These are phyloP conservation scores for Rostratula benghalensis DNA, from an alignment of 2,113 vertebrate genomes.

Conservation along the genomic window DNA sequence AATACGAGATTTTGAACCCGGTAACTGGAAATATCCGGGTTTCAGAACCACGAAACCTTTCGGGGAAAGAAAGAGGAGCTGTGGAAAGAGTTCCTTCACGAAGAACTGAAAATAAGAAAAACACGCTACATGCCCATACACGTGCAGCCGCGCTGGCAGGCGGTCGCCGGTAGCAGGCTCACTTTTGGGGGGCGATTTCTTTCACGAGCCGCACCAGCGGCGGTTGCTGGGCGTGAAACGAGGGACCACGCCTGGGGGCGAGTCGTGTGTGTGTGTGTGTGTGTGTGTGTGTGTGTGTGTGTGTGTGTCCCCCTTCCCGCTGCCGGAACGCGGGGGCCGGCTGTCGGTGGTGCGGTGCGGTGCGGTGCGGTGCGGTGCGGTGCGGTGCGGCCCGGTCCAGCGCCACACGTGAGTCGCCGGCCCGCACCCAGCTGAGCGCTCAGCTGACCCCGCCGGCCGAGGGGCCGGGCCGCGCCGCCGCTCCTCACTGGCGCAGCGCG, in stretches of 20 bases:
- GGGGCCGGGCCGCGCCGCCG: conserved; percentile 39
- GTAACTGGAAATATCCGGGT: neutral
- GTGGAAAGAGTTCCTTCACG: neutral
- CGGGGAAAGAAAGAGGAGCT: neutral
- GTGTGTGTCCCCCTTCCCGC: neutral
- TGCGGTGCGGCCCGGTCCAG: too few relatives aligned
- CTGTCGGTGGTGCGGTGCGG: too few relatives aligned
- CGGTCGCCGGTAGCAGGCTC: too few relatives aligned
- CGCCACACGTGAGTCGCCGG: neutral
- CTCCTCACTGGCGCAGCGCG: neutral
- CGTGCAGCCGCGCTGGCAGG: neutral
- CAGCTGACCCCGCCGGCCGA: neutral
- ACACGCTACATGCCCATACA: too few relatives aligned
- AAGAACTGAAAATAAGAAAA: neutral
- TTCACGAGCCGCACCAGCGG: too few relatives aligned
- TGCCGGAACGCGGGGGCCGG: neutral
- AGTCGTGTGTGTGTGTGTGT: too few relatives aligned
- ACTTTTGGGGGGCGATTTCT: neutral
- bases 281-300: too few relatives aligned
- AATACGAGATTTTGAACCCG: neutral
- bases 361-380: too few relatives aligned
- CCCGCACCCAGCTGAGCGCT: neutral
- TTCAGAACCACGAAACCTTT: neutral
- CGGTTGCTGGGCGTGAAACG: too few relatives aligned
- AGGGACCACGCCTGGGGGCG: neutral